These are phyloP conservation scores for Catocala fraxini DNA, from an alignment of 2,888 invertebrate species.

Conservation along the genomic window DNA sequence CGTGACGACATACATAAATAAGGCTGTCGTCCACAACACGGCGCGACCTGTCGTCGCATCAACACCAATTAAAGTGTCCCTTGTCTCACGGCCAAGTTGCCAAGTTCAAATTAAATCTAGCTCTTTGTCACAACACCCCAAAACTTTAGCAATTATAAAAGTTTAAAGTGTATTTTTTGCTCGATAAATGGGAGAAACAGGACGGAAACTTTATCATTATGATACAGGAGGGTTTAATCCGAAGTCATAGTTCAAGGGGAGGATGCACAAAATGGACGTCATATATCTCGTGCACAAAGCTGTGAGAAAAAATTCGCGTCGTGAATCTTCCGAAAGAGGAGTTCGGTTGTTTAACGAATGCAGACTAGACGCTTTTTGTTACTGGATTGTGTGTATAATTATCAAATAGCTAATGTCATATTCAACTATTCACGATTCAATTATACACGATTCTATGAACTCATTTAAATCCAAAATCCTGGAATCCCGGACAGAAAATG, in stretches of 20 bases:
- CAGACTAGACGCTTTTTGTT: conserved; percentile 15
- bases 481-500: no score
- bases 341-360: conserved; percentile 8
- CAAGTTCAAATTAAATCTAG: conserved; percentile 60
- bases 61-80: conserved; percentile 50
- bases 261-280: conserved; percentile 56
- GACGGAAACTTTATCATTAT: conserved; percentile 43
- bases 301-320: conserved; percentile 54
- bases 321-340: conserved; percentile 51
- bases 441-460: no score
- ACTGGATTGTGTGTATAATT: no score
- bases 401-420: no score
- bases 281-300: conserved; percentile 56
- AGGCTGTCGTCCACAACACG: conserved; percentile 25
- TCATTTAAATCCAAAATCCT: no score
- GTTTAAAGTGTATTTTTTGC: conserved; percentile 67
- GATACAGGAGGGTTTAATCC: conserved; percentile 41
- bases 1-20: conserved; percentile 32
- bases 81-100: conserved; percentile 41
- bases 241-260: conserved; percentile 44
- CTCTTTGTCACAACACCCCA: conserved; percentile 49
- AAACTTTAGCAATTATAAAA: conserved; percentile 70
- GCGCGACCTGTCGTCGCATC: conserved; percentile 46
- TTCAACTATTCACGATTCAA: no score
- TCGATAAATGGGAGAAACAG: conserved; percentile 55